phyloP scores from a whole-genome alignment of 1,140 invertebrate genomes.

The Heliothis virescens region DNA sequence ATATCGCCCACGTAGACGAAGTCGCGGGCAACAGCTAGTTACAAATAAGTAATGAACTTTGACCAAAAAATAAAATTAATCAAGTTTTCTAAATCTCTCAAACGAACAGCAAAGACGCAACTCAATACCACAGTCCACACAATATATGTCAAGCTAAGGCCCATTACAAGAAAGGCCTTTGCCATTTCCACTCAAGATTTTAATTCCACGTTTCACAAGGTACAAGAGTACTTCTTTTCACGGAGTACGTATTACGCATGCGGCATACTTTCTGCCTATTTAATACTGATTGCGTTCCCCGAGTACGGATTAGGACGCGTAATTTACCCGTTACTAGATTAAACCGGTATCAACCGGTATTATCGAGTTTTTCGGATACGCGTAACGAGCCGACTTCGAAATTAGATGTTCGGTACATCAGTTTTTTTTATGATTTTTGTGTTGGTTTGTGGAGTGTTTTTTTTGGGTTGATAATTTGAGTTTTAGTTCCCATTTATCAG shows the following conservation, averaged over 20 bases:
- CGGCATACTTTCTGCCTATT: conserved; percentile 55
- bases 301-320: conserved; percentile 56
- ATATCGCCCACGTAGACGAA: too few species aligned
- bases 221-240: conserved; percentile 15
- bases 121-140: too few species aligned
- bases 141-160: not conserved
- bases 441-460: not conserved
- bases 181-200: conserved; percentile 1
- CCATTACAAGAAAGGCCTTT: not conserved
- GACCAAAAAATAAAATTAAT: too few species aligned
- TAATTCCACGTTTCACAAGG: conserved; percentile 21
- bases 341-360: conserved; percentile 58
- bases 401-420: conserved; percentile 40
- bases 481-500: not conserved
- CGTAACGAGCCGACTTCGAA: conserved; percentile 46
- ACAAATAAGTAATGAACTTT: too few species aligned
- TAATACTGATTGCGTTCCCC: conserved; percentile 63
- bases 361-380: conserved; percentile 55
- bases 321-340: conserved; percentile 63
- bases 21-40: too few species aligned
- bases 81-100: too few species aligned
- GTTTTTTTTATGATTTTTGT: conserved; percentile 22
- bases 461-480: not conserved
- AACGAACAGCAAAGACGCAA: too few species aligned
- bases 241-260: conserved; percentile 45